phyloP scores from a whole-genome alignment of 2,113 vertebrate genomes.

The Himantopus leucocephalus region DNA sequence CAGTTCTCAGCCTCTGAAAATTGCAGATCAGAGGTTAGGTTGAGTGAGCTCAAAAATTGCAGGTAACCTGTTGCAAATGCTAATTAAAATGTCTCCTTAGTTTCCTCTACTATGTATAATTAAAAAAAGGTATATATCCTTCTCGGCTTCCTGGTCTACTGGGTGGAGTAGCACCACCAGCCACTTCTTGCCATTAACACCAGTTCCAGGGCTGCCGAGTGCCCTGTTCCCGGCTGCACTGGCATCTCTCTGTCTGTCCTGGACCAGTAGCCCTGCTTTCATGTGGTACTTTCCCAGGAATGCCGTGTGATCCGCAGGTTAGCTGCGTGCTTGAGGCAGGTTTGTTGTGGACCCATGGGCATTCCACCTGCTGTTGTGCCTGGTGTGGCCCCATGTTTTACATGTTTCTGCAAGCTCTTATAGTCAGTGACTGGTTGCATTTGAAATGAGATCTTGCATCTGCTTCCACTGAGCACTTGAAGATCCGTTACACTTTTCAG shows the following conservation, averaged over 20 bases:
- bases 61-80: not conserved
- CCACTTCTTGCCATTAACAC: not conserved
- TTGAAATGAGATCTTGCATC: not conserved
- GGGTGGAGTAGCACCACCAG: not conserved
- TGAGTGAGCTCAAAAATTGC: not conserved
- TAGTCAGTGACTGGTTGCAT: not conserved
- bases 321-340: not conserved
- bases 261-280: not conserved
- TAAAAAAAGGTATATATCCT: not conserved
- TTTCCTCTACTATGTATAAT: not conserved
- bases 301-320: rapidly evolving
- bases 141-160: not conserved
- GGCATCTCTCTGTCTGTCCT: not conserved
- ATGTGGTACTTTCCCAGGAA: not conserved
- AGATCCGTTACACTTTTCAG: rapidly evolving
- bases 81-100: not conserved
- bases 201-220: not conserved
- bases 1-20: not conserved
- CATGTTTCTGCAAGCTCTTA: not conserved
- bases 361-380: not conserved
- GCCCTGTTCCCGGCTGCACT: not conserved
- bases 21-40: not conserved
- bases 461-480: not conserved
- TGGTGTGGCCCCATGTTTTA: not conserved
- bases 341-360: rapidly evolving